Evolutionary conservation across 1,140 invertebrate species (phyloP).

Genomic region (Meloidogyne floridensis): DNA sequence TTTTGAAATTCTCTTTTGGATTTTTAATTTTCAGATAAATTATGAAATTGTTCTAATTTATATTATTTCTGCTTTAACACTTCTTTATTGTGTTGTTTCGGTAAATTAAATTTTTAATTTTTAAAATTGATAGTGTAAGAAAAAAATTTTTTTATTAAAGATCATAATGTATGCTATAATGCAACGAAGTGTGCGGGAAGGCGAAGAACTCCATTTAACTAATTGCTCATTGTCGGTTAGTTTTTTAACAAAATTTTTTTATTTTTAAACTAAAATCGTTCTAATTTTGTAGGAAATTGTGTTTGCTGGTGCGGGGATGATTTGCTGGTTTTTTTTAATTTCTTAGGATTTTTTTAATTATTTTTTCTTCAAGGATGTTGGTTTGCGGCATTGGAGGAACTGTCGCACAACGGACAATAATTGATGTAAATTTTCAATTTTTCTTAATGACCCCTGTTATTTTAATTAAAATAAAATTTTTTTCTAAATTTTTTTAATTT

Average conservation of each 20-base stretch:
- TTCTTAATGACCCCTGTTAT: too few species aligned
- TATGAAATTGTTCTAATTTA: constrained; percentile 53
- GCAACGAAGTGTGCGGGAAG: constrained; percentile 34
- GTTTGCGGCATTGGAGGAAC: constrained; percentile 55
- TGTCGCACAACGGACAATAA: constrained; percentile 50
- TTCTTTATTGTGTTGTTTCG: constrained; percentile 52
- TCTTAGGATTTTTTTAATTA: background rate
- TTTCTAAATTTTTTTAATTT: background rate
- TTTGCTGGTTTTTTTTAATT: constrained; percentile 39
- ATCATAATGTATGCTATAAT: constrained; percentile 41
- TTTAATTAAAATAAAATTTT: background rate
- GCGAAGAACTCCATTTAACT: constrained; percentile 41
- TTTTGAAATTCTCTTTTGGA: too few species aligned
- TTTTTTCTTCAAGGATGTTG: constrained; percentile 38
- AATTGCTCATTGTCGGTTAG: constrained; percentile 41
- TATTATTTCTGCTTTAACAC: constrained; percentile 44
- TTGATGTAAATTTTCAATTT: constrained; percentile 35
- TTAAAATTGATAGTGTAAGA: too few species aligned
- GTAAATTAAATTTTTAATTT: background rate
- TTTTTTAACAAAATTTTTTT: background rate
- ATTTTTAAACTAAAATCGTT: background rate
- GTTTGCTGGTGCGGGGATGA: constrained; percentile 50
- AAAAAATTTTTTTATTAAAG: background rate
- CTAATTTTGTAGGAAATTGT: constrained; percentile 48
- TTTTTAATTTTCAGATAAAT: background rate